Base-by-base conservation (phyloP, 2,888 invertebrate species). In the Sinopyrophorus schimmeli region DNA sequence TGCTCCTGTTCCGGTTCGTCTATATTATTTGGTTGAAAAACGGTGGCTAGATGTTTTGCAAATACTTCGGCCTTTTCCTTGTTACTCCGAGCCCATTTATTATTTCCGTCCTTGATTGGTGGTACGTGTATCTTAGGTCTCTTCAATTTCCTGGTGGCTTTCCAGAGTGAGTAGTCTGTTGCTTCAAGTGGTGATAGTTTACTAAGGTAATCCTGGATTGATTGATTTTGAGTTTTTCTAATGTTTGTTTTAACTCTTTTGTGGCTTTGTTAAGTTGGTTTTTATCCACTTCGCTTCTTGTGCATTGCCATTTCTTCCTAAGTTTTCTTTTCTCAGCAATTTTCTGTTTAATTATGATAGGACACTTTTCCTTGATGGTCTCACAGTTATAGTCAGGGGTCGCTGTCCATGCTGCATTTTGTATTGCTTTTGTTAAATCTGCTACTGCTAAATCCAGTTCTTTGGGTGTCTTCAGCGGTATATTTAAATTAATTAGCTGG, bases 261-360 rank as follows among this genome's bases (percentile, higher is more conserved):
- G 23, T 18, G 5, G 23, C 21, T 21, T 35, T 35, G 14, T 39
- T 32, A 30, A 6, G 12, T 30, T 30, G 9, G 5, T 30, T 30
- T n/a, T 30, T 37, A 24, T 37, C 37, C 10, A 24, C 37, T 37
- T 37, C 37, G 9, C 11, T 37, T 37, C 21, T 24, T 30, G 30
- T 30, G 11, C 12, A n/a, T n/a, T n/a, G n/a, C n/a, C n/a, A n/a
- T n/a, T n/a, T n/a, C n/a, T n/a, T n/a, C n/a, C n/a, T n/a, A n/a
- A n/a, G n/a, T n/a, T n/a, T n/a, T n/a, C 9, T 30, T 30, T 24
- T 24, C n/a, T 24, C 24, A 7, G 24, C 6, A 5, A 30, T 30
- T 30, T 30, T 30, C 12, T 30, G 14, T 30, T 30, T 30, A 30
- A 30, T 4, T 24, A 24, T 24, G 9, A 9, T 24, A 12, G 30